Evolutionary conservation across 2,113 vertebrate genomes (phyloP), one percentile per base, ranked within the genome.

Genomic region (Phaethornis superciliosus): DNA sequence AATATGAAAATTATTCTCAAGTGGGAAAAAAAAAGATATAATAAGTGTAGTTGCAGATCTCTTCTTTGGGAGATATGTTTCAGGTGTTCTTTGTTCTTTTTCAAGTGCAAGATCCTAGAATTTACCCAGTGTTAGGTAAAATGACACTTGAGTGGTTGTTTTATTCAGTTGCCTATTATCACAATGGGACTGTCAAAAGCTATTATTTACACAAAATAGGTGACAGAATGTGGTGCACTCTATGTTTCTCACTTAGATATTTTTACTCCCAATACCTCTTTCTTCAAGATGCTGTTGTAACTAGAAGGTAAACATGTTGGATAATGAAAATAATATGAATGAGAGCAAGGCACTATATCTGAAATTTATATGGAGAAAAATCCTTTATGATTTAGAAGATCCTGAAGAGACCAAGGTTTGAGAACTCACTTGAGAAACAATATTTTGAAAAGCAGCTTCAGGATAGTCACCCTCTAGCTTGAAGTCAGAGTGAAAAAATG

Each of bases 161-260:
- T 59, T 30, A 56, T 89, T 93, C 60, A 49, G 9, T 77, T 90
- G 22, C n/a, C n/a, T 91, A 70, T 60, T 78, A 83, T 52, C 40
- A 83, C 78, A 71, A 42, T 44, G 40, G 85, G 51, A 68, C 27
- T 81, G 64, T 71, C 22, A 83, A 95, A 37, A 56, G 47, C 69
- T 83, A 59, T 71, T 90, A 92, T 93, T 95, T 96, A 93, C 56
- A 90, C 44, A 83, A 93, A 95, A 95, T 30, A 60, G 12, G 23
- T 42, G 44, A 75, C 81, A 86, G 30, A 63, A 88, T 76, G 27
- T 63, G n/a, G 30, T 46, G 11, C 78, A 68, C 60, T 56, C 33
- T 60, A 0, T 81, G 71, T 68, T 93, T 54, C 56, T 88, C 30
- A 40, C 47, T 58, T 59, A 47, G 60, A 3, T 93, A 83, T 91